Evolutionary conservation across 2,888 invertebrate genomes (phyloP), one percentile per base, ranked within the genome.

Genomic region (Scotopteryx bipunctaria): DNA sequence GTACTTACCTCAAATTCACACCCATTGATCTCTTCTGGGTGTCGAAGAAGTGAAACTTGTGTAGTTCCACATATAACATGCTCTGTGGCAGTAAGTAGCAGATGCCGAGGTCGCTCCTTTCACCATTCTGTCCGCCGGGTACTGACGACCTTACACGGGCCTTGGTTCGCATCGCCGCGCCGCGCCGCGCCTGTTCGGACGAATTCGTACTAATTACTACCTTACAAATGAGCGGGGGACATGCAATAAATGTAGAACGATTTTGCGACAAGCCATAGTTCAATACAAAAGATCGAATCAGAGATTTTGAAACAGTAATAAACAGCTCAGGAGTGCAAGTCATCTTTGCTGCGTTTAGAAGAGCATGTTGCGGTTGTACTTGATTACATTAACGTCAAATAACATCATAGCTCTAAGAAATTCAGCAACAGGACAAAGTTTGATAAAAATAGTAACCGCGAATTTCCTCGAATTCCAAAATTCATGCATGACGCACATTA

Each of bases 31-130:
- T n/a, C n/a, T n/a, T n/a, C n/a, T n/a, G n/a, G n/a, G n/a, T n/a
- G n/a, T 25, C 9, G n/a, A 9, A 3, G 19, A 32, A 47, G 48
- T 42, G 41, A 42, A 15, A 29, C 35, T 21, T 23, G 35, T 31
- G 8, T 27, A 16, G 21, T 13, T 27, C 21, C 13, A n/a, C 11
- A 16, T 37, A 25, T 44, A 5, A 16, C 11, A 17, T 35, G 21
- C 11, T 29, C 51, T 41, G 41, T 48, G 25, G 31, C 46, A 23
- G 47, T 50, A 44, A 50, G 56, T 51, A 51, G 58, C 71, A 69
- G 77, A 79, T 78, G 76, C 75, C 86, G 86, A 85, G 86, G 86
- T 82, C 86, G 78, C 80, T 76, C 85, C 87, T 86, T 86, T 87
- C 87, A 86, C 86, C 82, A 70, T 76, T 81, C 82, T 80, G 85